A percentile compares a stretch with the other conserved stretches of the same genome.
Conservation (phyloP, 2,888 invertebrate genomes). For the Formica aserva region DNA sequence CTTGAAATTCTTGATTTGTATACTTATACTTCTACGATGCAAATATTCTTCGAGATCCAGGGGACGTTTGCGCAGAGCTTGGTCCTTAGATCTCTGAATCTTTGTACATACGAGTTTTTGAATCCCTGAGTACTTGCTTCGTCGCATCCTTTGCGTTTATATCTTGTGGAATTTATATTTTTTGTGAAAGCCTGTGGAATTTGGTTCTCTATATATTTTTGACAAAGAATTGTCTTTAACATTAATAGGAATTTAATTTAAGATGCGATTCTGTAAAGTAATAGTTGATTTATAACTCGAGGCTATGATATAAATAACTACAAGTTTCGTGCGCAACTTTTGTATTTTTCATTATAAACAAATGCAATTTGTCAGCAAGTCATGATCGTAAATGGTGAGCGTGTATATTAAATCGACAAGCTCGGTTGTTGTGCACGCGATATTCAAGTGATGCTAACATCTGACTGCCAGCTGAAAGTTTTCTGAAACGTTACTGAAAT, state of each 20-base stretch:
- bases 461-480: conserved; percentile 3
- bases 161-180: neutral
- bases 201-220: conserved; percentile 11
- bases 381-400: conserved; percentile 21
- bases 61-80: conserved; percentile 11
- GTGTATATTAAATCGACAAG: conserved; percentile 20
- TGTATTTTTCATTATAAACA: neutral
- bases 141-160: conserved; percentile 3
- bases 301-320: neutral
- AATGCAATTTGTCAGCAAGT: conserved; percentile 17
- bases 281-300: neutral
- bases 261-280: neutral
- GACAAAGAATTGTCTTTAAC: neutral
- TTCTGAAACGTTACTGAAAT: conserved; percentile 10
- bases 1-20: conserved; percentile 33
- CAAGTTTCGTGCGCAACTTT: neutral
- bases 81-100: conserved; percentile 32
- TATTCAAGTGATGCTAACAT: conserved; percentile 22
- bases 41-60: conserved; percentile 26
- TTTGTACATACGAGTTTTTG: conserved; percentile 25
- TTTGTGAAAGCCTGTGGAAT: neutral
- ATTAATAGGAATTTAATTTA: neutral
- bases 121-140: conserved; percentile 11
- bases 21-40: neutral
- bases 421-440: conserved; percentile 22